Percentiles rank a stretch among this genome's conserved stretches.
These are phyloP conservation scores for Chelidonichthys spinosus DNA, from an alignment of 2,797 vertebrate species.

Conservation along the genomic window DNA sequence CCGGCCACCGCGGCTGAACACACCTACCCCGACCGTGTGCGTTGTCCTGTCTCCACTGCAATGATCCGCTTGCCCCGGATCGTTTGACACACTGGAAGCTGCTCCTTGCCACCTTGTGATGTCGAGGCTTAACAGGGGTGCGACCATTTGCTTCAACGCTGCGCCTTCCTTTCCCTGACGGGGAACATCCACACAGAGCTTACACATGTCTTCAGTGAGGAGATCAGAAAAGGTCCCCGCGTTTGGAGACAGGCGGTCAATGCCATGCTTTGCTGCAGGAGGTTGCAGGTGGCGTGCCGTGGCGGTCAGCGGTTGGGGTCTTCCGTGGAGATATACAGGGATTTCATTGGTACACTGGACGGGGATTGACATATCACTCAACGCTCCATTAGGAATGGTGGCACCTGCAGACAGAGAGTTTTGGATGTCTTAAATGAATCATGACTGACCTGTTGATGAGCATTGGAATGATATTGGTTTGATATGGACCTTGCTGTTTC, in stretches of 20 bases:
- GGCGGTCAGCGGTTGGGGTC: conserved; percentile 18
- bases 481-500: conserved; percentile 72
- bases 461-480: neutral
- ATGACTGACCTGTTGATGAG: neutral
- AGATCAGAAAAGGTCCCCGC: conserved; percentile 23
- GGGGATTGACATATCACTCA: conserved; percentile 61
- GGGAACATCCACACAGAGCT: conserved; percentile 55
- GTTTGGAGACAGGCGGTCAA: neutral
- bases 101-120: conserved; percentile 5
- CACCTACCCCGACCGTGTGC: conserved; percentile 38
- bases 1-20: neutral
- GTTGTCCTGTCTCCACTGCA: conserved; percentile 7
- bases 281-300: neutral
- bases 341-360: conserved; percentile 73
- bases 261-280: conserved; percentile 5
- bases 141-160: conserved; percentile 16
- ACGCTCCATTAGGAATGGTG: conserved; percentile 38
- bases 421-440: neutral
- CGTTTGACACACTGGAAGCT: conserved; percentile 23
- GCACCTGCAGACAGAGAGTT: conserved; percentile 52
- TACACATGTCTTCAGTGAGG: conserved; percentile 62
- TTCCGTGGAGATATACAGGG: conserved; percentile 22
- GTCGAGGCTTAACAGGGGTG: conserved; percentile 13
- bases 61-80: conserved; percentile 29
- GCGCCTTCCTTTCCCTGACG: conserved; percentile 28